Percentiles rank a stretch among this genome's conserved stretches.
Evolutionary conservation across 2,888 invertebrate species (phyloP).

Genomic region (Lasiommata megera): DNA sequence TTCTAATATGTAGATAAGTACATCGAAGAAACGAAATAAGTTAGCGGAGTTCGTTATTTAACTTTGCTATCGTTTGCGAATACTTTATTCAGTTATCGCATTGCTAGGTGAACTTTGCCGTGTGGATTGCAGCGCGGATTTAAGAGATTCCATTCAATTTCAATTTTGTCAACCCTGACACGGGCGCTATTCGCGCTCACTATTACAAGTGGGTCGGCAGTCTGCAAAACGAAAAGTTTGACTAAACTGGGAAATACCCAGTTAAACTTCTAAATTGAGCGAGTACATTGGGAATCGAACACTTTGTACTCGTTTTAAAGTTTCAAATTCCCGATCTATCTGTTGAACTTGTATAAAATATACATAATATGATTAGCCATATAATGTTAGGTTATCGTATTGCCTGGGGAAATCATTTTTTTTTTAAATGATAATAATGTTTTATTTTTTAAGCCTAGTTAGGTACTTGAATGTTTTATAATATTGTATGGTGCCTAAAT

Average conservation of each 20-base stretch:
- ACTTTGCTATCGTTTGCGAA: background rate
- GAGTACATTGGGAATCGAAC: constrained; percentile 12
- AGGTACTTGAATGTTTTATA: no score
- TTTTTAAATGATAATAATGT: no score
- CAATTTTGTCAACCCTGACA: constrained; percentile 49
- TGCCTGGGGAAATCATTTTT: no score
- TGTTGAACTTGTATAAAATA: background rate
- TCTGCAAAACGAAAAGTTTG: constrained; percentile 37
- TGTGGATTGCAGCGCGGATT: constrained; percentile 41
- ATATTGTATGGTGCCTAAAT: no score
- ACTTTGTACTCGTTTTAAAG: constrained; percentile 10
- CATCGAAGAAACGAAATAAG: background rate
- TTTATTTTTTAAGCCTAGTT: no score
- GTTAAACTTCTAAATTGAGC: constrained; percentile 19
- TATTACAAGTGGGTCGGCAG: constrained; percentile 50
- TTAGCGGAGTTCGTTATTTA: background rate
- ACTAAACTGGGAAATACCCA: constrained; percentile 32
- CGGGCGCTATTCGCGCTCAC: constrained; percentile 44
- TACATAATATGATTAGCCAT: background rate
- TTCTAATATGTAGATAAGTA: no score
- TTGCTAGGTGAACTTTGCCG: constrained; percentile 30
- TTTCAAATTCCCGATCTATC: background rate
- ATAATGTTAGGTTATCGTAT: no score
- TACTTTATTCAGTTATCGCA: constrained; percentile 26
- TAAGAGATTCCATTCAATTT: constrained; percentile 53